phyloP scores from a whole-genome alignment of 2,797 vertebrate species.

The Sorex maritimensis region DNA sequence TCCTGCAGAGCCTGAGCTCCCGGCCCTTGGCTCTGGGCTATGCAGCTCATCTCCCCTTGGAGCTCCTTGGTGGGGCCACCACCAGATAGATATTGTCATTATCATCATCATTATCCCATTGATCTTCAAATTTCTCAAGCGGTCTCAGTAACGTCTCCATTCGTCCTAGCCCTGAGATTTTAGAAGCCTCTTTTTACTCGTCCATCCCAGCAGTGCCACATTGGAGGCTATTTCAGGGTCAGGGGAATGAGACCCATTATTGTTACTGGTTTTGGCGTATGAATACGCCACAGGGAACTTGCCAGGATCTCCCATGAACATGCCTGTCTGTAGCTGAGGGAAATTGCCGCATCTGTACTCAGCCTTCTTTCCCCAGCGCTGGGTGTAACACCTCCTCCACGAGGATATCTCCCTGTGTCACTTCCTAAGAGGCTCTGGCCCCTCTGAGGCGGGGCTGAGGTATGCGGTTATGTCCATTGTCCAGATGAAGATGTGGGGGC shows the following conservation, averaged over 20 bases:
- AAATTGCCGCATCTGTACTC: neutral
- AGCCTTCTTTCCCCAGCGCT: constrained; percentile 17
- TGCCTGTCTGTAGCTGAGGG: neutral
- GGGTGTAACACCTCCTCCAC: neutral
- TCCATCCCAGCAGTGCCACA: too few relatives aligned
- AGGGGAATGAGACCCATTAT: too few relatives aligned
- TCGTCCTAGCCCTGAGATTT: too few relatives aligned
- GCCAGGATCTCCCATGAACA: too few relatives aligned
- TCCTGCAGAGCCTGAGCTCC: neutral
- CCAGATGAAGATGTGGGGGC: neutral
- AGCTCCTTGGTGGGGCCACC: neutral
- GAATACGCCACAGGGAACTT: too few relatives aligned
- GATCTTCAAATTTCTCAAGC: too few relatives aligned
- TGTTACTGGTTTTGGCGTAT: too few relatives aligned
- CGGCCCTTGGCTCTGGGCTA: neutral
- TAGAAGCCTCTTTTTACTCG: too few relatives aligned
- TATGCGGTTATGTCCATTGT: neutral
- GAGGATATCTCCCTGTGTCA: neutral
- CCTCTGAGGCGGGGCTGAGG: neutral
- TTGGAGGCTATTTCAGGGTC: too few relatives aligned
- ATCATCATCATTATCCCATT: too few relatives aligned
- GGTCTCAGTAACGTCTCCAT: too few relatives aligned
- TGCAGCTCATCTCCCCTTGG: constrained; percentile 14
- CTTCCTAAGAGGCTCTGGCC: neutral
- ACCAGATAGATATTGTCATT: too few relatives aligned